Percentiles rank a stretch among this genome's conserved stretches.
phyloP scores from a whole-genome alignment of 2,888 invertebrate species.

The Chironomus tentans region DNA sequence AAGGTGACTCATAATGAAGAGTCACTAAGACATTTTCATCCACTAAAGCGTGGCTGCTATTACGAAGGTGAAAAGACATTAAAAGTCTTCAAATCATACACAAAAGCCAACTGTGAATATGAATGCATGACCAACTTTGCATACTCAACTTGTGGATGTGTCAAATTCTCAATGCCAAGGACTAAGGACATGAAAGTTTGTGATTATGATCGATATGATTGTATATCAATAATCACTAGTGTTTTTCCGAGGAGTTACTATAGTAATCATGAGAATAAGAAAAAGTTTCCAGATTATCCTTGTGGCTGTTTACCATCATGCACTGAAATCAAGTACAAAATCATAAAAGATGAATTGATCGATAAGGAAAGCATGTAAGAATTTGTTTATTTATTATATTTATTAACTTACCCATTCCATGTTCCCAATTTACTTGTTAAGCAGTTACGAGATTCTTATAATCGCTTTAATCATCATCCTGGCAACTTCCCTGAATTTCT shows the following conservation, averaged over 20 bases:
- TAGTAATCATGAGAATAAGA: background rate
- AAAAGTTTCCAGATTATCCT: background rate
- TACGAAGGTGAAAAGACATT: background rate
- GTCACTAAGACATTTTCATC: background rate
- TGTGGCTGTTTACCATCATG: too few relatives aligned
- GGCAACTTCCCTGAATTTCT: too few relatives aligned
- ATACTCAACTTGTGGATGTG: background rate
- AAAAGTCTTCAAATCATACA: background rate
- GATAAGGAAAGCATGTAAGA: too few relatives aligned
- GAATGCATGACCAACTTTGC: background rate
- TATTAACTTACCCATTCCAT: too few relatives aligned
- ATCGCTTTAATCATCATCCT: too few relatives aligned
- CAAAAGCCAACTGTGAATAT: background rate
- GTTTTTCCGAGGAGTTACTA: background rate
- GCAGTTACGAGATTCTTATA: too few relatives aligned
- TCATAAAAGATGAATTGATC: too few relatives aligned
- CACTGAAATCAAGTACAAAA: too few relatives aligned
- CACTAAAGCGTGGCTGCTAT: background rate
- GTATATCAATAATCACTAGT: background rate
- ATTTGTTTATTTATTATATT: too few relatives aligned
- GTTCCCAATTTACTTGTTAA: too few relatives aligned
- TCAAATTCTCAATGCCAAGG: background rate
- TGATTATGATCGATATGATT: background rate
- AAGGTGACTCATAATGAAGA: too few relatives aligned
- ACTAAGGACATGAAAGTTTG: background rate